Base-by-base conservation (phyloP, 2,888 invertebrate genomes). In the Dynastes tityus region DNA sequence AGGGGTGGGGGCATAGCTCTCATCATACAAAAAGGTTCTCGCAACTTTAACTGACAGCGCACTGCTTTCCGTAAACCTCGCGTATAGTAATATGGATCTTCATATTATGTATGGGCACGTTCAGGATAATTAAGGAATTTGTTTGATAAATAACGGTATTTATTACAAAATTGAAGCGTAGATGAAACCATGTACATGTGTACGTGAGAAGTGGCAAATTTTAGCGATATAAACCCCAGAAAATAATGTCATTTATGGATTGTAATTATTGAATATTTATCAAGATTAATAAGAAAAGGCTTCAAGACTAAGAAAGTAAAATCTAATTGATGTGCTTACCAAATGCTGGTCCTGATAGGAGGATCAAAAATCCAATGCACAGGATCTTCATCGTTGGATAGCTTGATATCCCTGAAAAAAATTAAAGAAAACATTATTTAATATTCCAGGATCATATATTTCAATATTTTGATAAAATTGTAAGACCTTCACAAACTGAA, bases 61-160 rank as follows among this genome's bases (percentile, higher is more conserved):
- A 22, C 6, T 51, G 27, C 29, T 11, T 68, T n/a, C 32, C n/a
- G 55, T 2, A 9, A 29, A 51, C 27, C n/a, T 63, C 27, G 29
- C 29, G 49, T 29, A 49, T 11, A 27, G 68, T 13, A 29, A 11
- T 51, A 11, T 1, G 22, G 68, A 13, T 49, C 6, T 3, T 11
- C 29, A 27, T 13, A 51, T 68, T 68, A 68, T 68, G 68, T 68
- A 51, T n/a, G 68, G 68, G 68, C 68, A 68, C 49, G 68, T 51
- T 68, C 51, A 29, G 53, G 51, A 68, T 68, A 68, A 68, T 68
- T 68, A 68, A 40, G 68, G 68, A 68, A 68, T 68, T 68, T 51
- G 27, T 68, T 51, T 68, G 68, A 68, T 68, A 68, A 68, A 68
- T 68, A 27, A 51, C n/a, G 68, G 11, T 27, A 53, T 68, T 68